These are phyloP conservation scores for Aphis craccivora DNA, from an alignment of 1,140 invertebrate genomes.

Conservation along the genomic window DNA sequence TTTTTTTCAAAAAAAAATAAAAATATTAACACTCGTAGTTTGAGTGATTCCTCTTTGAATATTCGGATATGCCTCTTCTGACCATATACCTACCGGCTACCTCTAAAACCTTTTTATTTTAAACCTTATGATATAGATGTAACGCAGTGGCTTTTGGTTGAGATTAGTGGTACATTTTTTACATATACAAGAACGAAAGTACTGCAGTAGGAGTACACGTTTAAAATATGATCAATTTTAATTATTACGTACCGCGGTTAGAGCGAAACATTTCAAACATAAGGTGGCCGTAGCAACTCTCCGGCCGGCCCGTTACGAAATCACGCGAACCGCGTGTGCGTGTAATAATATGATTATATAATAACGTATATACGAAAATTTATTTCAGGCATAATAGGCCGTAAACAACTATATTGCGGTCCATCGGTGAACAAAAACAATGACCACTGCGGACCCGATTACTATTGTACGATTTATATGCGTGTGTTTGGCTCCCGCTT, in stretches of 20 bases:
- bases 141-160: too few species aligned
- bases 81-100: too few species aligned
- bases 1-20: too few species aligned
- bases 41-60: too few species aligned
- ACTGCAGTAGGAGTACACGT: too few species aligned
- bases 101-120: too few species aligned
- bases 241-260: not conserved
- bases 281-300: not conserved
- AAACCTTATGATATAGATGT: too few species aligned
- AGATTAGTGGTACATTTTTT: too few species aligned
- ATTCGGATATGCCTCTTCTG: not conserved
- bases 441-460: not conserved
- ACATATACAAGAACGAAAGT: too few species aligned
- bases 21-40: too few species aligned
- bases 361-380: not conserved
- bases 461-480: not conserved
- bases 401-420: not conserved
- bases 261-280: not conserved
- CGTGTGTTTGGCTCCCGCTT: not conserved
- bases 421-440: conserved; percentile 53
- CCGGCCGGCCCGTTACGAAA: not conserved
- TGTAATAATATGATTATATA: not conserved
- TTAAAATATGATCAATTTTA: too few species aligned
- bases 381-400: not conserved
- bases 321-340: not conserved